phyloP scores from a whole-genome alignment of 2,888 invertebrate species.

The Drosophila buzzatii region DNA sequence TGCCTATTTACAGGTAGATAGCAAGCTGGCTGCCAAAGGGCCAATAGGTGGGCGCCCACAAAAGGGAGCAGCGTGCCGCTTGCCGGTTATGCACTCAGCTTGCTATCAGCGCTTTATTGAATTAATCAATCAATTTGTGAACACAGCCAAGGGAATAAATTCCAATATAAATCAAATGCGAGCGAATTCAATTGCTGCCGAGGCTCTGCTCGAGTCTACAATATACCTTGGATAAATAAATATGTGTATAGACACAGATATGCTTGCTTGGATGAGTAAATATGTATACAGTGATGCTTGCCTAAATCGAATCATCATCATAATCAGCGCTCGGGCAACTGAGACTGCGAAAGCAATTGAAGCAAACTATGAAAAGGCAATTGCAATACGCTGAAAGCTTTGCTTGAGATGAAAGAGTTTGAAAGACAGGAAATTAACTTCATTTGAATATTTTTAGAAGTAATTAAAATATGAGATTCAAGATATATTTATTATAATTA shows the following conservation, averaged over 20 bases:
- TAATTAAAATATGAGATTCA: too few species aligned
- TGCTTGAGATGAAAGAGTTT: not conserved
- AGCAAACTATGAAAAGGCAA: not conserved
- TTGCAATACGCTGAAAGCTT: slow-evolving; percentile 7
- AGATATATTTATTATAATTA: too few species aligned
- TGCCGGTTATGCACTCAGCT: slow-evolving; percentile 26
- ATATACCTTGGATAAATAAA: slow-evolving; percentile 7
- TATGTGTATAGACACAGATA: not conserved
- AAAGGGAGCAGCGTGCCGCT: not conserved
- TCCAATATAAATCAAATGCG: slow-evolving; percentile 37
- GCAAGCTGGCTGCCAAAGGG: slow-evolving; percentile 25
- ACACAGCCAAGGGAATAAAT: slow-evolving; percentile 44
- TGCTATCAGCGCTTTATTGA: slow-evolving; percentile 65
- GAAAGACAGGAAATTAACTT: not conserved
- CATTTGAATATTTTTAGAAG: not conserved
- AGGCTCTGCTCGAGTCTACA: not conserved
- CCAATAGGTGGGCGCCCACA: slow-evolving; percentile 10
- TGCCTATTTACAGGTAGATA: slow-evolving; percentile 26
- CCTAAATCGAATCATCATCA: slow-evolving; percentile 22
- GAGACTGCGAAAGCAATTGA: not conserved
- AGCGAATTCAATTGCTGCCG: slow-evolving; percentile 39
- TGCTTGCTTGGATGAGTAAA: slow-evolving; percentile 3
- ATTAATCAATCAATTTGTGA: slow-evolving; percentile 73
- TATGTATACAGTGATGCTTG: slow-evolving; percentile 9
- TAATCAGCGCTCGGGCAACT: not conserved